Percentiles rank a stretch among this genome's conserved stretches.
phyloP scores from a whole-genome alignment of 2,888 invertebrate species.

The Nysson spinosus region DNA sequence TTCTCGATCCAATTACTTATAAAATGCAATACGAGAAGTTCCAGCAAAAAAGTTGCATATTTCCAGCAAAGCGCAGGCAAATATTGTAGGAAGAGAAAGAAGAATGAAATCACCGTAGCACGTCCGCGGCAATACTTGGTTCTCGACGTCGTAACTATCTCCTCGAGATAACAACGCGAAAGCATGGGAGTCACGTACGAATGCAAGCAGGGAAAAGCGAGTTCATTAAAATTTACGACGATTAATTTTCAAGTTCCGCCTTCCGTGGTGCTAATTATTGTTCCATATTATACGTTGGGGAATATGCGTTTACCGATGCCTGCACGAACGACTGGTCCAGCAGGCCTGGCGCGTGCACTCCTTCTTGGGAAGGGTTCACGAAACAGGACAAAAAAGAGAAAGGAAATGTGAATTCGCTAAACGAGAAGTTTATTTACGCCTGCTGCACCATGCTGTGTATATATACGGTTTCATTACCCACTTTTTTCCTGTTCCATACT shows the following conservation, averaged over 20 bases:
- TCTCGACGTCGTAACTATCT: constrained; percentile 11
- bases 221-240: constrained; percentile 56
- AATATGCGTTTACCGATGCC: constrained; percentile 25
- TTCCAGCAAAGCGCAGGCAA: too few relatives aligned
- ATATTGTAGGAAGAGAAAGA: too few relatives aligned
- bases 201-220: constrained; percentile 12
- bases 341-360: not conserved
- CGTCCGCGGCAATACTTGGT: constrained; percentile 21
- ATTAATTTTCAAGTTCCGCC: constrained; percentile 57
- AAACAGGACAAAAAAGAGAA: not conserved
- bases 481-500: constrained; percentile 24
- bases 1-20: too few relatives aligned
- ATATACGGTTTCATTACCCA: constrained; percentile 51
- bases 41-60: too few relatives aligned
- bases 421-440: constrained; percentile 53
- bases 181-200: constrained; percentile 29
- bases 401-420: constrained; percentile 19
- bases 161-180: constrained; percentile 38
- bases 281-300: constrained; percentile 19
- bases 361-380: not conserved
- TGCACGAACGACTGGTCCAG: not conserved
- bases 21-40: too few relatives aligned
- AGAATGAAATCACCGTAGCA: constrained; percentile 12
- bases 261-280: constrained; percentile 51
- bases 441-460: constrained; percentile 31